Base-by-base conservation (phyloP, 2,888 invertebrate species). In the Ctenicera cuprea region DNA sequence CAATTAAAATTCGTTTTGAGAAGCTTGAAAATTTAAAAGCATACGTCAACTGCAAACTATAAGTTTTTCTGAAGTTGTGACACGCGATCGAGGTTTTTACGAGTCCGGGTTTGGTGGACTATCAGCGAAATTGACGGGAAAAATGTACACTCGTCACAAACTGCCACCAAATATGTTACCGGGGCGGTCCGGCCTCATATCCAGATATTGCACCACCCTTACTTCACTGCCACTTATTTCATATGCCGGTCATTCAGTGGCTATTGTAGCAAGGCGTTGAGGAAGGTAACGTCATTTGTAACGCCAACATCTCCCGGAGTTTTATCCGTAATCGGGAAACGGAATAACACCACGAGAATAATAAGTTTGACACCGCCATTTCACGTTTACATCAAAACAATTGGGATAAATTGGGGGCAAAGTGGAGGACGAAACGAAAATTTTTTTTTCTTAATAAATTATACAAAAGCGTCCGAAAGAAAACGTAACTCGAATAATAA, bases 141-240 rank as follows among this genome's bases (percentile, higher is more conserved):
- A 80, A 80, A 79, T 79, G 80, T 77, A 73, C 77, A 79, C 77
- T 79, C 80, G 79, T 79, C 80, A 78, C 78, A 80, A 79, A 78
- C 68, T 75, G 50, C 74, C 74, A 62, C 66, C 74, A 70, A 70
- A 69, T 70, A 73, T 75, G 73, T 77, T 70, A 67, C 75, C 69
- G 62, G n/a, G n/a, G 66, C 66, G 69, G 70, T 61, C 70, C 43
- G 61, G 20, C 16, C 69, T 63, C 50, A 57, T 70, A 52, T 54
- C 63, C 63, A 16, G 70, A 70, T 70, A 70, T 70, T 70, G 52
- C 63, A 26, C 3, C 38, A 5, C 33, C 57, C 41, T 26, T 33
- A 54, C 54, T 57, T 57, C 37, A 16, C 61, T 11, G n/a, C 38
- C 48, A 62, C 62, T 61, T 69, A 62, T 38, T 61, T 61, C 50